Conservation (phyloP, 35 echinoderm and acorn worm species). For the Heliocidaris erythrogramma region DNA sequence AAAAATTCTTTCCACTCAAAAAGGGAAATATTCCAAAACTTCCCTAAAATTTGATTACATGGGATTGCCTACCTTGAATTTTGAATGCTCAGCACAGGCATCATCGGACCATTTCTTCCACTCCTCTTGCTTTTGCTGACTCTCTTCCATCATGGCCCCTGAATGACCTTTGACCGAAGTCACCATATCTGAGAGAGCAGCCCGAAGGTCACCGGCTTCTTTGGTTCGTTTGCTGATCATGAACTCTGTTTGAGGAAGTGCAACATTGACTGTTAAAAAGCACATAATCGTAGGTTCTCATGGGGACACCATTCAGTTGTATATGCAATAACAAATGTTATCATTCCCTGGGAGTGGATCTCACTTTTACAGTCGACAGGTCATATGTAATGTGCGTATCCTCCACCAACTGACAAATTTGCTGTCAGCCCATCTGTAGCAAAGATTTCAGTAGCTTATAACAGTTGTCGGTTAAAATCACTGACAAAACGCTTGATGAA, state of each 20-base stretch:
- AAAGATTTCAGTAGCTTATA: too few species aligned
- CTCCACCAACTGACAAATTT: too few species aligned
- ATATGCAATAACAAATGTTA: not conserved
- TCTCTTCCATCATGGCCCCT: slow-evolving; percentile 25
- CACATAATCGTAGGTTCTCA: not conserved
- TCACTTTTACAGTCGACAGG: too few species aligned
- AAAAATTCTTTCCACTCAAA: too few species aligned
- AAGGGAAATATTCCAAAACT: too few species aligned
- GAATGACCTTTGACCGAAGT: slow-evolving; percentile 27
- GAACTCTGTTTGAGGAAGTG: slow-evolving; percentile 20
- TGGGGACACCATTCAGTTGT: not conserved
- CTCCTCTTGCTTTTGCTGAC: not conserved
- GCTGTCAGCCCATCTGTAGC: too few species aligned
- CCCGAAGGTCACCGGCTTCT: slow-evolving; percentile 6
- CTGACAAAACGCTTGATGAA: too few species aligned
- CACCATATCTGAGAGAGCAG: slow-evolving; percentile 39
- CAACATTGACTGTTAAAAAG: too few species aligned
- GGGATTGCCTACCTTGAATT: slow-evolving; percentile 55
- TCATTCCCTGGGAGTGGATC: too few species aligned
- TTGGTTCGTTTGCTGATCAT: slow-evolving; percentile 33
- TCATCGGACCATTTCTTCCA: slow-evolving; percentile 42
- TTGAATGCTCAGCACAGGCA: not conserved
- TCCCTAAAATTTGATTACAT: not conserved
- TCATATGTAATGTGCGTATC: too few species aligned
- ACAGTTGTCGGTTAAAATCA: too few species aligned